These are phyloP conservation scores for Aegotheles bennettii DNA, from an alignment of 2,113 vertebrate species.

Conservation along the genomic window DNA sequence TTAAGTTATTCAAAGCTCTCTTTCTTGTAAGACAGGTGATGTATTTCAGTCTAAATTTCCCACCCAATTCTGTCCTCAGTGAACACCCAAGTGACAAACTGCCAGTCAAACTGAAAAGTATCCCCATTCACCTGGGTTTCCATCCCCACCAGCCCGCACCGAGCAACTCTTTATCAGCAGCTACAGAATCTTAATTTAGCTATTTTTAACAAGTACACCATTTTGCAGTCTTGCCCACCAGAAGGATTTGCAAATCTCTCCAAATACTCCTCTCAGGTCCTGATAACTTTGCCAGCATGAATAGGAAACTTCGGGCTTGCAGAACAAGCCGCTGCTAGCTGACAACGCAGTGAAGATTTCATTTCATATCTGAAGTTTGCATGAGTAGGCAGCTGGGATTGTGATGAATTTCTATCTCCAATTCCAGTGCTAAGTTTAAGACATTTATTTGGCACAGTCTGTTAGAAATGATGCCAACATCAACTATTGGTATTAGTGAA, in stretches of 20 bases:
- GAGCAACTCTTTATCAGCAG: conserved; percentile 8
- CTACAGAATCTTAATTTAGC: neutral
- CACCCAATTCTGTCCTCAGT: neutral
- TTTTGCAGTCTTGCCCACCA: conserved; percentile 18
- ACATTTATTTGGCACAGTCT: conserved; percentile 19
- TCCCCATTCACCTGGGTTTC: neutral
- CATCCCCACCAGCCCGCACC: neutral
- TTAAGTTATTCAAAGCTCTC: neutral
- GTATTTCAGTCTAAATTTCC: conserved; percentile 1
- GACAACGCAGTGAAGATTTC: conserved; percentile 13
- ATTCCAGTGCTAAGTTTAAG: conserved; percentile 19
- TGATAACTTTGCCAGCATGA: neutral
- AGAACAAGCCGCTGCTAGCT: neutral
- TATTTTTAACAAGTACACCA: conserved; percentile 14
- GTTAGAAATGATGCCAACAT: neutral
- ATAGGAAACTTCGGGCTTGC: conserved; percentile 12
- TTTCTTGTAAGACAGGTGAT: conserved; percentile 24
- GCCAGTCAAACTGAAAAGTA: neutral
- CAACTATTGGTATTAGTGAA: neutral
- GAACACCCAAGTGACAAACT: conserved; percentile 11
- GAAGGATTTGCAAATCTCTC: conserved; percentile 35
- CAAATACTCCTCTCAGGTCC: neutral
- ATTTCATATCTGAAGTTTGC: conserved; percentile 37
- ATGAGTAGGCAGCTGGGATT: conserved; percentile 48
- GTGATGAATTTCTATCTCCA: conserved; percentile 45